These are phyloP conservation scores for Peromyscus melanophrys DNA, from an alignment of 2,797 vertebrate species.

Conservation along the genomic window DNA sequence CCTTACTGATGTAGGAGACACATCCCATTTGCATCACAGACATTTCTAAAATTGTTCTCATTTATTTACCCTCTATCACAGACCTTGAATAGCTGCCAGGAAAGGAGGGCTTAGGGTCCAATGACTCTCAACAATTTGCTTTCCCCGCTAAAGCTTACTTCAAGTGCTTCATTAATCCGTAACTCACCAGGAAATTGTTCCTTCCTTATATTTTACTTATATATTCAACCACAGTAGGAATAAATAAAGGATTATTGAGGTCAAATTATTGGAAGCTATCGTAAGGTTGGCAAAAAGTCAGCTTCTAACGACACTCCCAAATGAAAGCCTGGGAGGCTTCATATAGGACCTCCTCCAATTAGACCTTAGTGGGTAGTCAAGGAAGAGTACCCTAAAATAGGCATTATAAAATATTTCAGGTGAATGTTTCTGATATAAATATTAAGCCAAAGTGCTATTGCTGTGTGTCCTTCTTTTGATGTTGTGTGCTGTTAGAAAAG, in stretches of 20 bases:
- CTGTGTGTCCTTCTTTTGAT: slow-evolving; percentile 23
- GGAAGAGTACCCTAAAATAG: neutral
- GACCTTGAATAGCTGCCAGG: neutral
- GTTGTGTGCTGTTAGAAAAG: neutral
- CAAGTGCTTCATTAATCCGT: neutral
- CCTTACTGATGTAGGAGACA: neutral
- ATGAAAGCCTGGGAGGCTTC: neutral
- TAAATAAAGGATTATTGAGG: neutral
- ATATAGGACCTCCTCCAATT: neutral
- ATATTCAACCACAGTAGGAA: neutral
- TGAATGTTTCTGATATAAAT: neutral
- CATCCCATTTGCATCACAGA: neutral
- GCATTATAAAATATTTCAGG: neutral
- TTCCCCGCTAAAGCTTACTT: neutral
- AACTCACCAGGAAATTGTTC: neutral
- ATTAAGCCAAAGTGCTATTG: neutral
- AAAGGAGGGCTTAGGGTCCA: neutral
- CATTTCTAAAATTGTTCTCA: neutral
- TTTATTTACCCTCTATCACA: neutral
- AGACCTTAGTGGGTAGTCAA: neutral
- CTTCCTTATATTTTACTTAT: neutral
- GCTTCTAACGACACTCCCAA: neutral
- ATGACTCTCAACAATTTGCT: neutral
- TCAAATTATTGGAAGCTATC: neutral
- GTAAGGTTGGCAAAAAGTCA: neutral